Percentiles rank a stretch among this genome's conserved stretches.
phyloP scores from a whole-genome alignment of 2,113 vertebrate genomes.

The Prunella fulvescens region DNA sequence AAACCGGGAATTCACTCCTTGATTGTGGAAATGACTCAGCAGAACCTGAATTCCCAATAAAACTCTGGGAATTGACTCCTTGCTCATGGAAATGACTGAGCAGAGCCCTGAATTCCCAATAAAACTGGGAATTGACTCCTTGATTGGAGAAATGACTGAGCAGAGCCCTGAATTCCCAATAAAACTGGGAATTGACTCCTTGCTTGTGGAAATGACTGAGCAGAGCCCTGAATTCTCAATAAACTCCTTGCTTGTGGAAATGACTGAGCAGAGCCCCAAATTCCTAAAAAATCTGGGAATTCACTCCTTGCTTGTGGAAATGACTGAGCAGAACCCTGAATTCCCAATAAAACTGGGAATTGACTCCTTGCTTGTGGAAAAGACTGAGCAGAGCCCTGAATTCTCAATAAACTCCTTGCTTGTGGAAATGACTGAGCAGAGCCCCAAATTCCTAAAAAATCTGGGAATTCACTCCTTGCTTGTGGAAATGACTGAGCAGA shows the following conservation, averaged over 20 bases:
- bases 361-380: background rate
- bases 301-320: background rate
- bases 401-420: too few species aligned
- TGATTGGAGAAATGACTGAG: background rate
- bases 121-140: background rate
- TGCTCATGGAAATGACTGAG: too few species aligned
- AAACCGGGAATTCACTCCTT: background rate
- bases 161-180: background rate
- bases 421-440: background rate
- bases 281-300: background rate
- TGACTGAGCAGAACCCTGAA: background rate
- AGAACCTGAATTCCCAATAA: too few species aligned
- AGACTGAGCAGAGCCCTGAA: too few species aligned
- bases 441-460: background rate
- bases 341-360: background rate
- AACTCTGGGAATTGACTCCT: too few species aligned
- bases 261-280: background rate
- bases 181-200: background rate
- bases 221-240: too few species aligned
- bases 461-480: background rate
- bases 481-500: too few species aligned
- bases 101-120: background rate
- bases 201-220: too few species aligned
- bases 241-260: too few species aligned
- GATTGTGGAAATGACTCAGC: too few species aligned